phyloP scores from a whole-genome alignment of 64 coral and sea anemone species.

The Actinia equina region DNA sequence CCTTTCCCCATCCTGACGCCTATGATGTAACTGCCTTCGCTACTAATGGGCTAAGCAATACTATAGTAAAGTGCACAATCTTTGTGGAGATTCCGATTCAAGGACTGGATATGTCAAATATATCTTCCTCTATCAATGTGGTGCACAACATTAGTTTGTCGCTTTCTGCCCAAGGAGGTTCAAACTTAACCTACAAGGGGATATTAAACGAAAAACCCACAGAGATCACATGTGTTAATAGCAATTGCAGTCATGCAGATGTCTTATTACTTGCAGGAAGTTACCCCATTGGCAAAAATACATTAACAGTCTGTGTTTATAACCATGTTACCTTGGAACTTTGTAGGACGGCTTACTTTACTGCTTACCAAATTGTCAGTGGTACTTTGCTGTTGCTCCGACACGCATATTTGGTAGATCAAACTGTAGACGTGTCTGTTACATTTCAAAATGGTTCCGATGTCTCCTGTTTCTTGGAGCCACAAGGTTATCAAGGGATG shows the following conservation, averaged over 20 bases:
- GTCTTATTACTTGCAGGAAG: background rate
- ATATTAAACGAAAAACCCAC: background rate
- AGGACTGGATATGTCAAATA: constrained; percentile 1
- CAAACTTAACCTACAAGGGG: background rate
- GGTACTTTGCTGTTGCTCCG: background rate
- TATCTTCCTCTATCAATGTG: background rate
- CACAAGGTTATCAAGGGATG: background rate
- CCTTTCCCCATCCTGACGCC: background rate
- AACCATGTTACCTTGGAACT: background rate
- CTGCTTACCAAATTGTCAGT: background rate
- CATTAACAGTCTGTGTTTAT: background rate
- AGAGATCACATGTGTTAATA: background rate
- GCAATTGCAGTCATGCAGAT: background rate
- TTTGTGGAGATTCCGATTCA: constrained; percentile 12
- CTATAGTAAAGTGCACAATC: background rate
- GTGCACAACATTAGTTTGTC: background rate
- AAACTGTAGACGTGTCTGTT: background rate
- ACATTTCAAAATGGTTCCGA: background rate
- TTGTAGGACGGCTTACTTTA: background rate
- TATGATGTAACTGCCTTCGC: constrained; percentile 15
- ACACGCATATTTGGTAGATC: background rate
- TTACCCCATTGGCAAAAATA: background rate
- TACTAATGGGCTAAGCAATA: constrained; percentile 16
- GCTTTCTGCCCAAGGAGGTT: background rate
- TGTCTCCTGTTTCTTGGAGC: background rate